Base-by-base conservation (phyloP, 2,797 vertebrate genomes). In the Helarctos malayanus region DNA sequence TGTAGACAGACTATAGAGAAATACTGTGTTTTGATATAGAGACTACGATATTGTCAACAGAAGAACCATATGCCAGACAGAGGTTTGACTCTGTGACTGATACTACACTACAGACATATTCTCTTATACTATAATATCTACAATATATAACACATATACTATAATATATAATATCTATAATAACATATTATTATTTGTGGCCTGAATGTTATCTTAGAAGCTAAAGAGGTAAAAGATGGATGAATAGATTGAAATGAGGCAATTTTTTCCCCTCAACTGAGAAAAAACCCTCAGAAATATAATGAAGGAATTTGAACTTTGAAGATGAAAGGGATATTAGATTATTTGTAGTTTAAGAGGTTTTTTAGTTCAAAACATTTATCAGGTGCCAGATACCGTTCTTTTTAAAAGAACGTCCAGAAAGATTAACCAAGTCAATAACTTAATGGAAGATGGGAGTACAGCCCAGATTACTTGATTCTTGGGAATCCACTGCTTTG, bases 281-380 rank as follows among this genome's bases (percentile, higher is more conserved):
- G 13, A 56, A 56, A 71, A 83, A 75, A 41, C 11, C 63, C 57
- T 57, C 65, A 56, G 84, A 93, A 92, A 88, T 0, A 84, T 47
- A 96, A 80, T 65, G 63, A 63, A 79, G 7, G 56, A 35, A 92
- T 27, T 35, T 52, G 38, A 92, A 95, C 65, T 75, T 73, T 27
- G 80, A 75, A 78, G 69, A 45, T 59, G 16, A 52, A 89, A 54
- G 5, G 27, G 41, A 25, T 25, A 69, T 71, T 41, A 84, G 83
- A 81, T 76, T 45, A 82, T 68, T 88, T 84, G 49, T 12, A 82
- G 38, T 41, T 89, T 65, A 81, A 63, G 47, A 59, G 83, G 38
- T 49, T 95, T 88, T 57, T 95, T 89, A 76, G 63, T 41, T 80
- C 23, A 89, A 45, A 47, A 79, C 15, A 81, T 65, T 95, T 91